Evolutionary conservation across 2,888 invertebrate species (phyloP), one percentile per base, ranked within the genome.

Genomic region (Eupeodes latifasciatus): DNA sequence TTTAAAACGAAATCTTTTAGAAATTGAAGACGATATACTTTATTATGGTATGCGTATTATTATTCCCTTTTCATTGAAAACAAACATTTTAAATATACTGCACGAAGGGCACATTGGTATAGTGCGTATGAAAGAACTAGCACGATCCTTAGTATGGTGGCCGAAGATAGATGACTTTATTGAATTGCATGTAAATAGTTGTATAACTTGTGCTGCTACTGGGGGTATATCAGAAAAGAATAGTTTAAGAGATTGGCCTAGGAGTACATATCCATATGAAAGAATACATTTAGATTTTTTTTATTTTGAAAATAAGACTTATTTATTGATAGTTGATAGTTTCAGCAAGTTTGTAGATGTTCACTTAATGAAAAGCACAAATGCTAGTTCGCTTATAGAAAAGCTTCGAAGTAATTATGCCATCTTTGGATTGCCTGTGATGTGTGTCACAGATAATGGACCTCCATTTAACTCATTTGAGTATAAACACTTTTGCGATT

Each of bases 41-140:
- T 47, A 47, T 10, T 47, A 47, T 47, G 47, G 47, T 11, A 47
- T 47, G 47, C 47, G 11, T 4, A 47, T 47, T n/a, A 7, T n/a
- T 40, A 40, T 71, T 14, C 71, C 44, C 12, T 57, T 44, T 40
- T 57, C 57, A 44, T 57, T 57, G 49, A 74, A 44, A 40, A 10
- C 14, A 11, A 16, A 2, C 12, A 19, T 57, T 2, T 71, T 71
- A 12, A 19, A 55, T 11, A 57, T 71, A 14, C 4, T 71, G 9
- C 71, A 71, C 59, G 71, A 72, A 19, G 71, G 71, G 14, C 57
- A 72, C 12, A 72, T 72, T 57, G 72, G 47, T 12, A 72, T 72
- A 19, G 72, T 72, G 7, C 57, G 72, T 44, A 72, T 59, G 72
- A 59, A 59, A 12, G 47, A 72, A 10, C 44, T 59, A 59, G 57